Conservation (phyloP, 1,140 invertebrate species). For the Eubasilissa regina region DNA sequence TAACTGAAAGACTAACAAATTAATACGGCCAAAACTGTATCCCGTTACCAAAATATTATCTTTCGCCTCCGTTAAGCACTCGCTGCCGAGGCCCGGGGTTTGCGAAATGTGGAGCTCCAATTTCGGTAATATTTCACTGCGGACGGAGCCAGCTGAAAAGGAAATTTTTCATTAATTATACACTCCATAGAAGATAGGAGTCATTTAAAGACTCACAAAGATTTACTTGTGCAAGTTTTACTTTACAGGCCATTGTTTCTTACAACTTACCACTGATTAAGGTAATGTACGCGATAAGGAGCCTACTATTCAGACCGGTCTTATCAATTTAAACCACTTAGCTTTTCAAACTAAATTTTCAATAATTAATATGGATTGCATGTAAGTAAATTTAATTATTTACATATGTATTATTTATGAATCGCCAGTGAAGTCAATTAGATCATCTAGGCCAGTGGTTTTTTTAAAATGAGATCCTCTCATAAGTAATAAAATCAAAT, state of each 20-base stretch:
- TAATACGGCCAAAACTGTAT: conserved; percentile 37
- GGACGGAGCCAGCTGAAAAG: conserved; percentile 1
- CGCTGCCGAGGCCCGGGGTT: not conserved
- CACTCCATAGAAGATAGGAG: conserved; percentile 6
- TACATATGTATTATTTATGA: no score
- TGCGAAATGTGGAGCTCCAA: not conserved
- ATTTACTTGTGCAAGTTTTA: not conserved
- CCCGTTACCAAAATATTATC: conserved; percentile 40
- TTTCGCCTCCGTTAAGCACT: conserved; percentile 19
- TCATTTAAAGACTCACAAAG: not conserved
- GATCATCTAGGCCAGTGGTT: no score
- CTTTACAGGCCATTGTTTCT: not conserved
- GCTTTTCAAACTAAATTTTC: no score
- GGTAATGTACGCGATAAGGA: not conserved
- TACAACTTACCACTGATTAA: not conserved
- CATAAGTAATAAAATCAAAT: no score
- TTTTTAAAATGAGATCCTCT: no score
- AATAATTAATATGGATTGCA: no score
- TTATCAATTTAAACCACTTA: no score
- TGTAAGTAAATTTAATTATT: no score
- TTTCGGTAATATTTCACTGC: conserved; percentile 6
- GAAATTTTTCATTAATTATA: conserved; percentile 40
- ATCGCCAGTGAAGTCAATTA: no score
- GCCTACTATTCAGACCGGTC: no score
- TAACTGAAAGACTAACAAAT: conserved; percentile 38